Evolutionary conservation across 2,113 vertebrate genomes (phyloP).

Genomic region (Colinus virginianus): DNA sequence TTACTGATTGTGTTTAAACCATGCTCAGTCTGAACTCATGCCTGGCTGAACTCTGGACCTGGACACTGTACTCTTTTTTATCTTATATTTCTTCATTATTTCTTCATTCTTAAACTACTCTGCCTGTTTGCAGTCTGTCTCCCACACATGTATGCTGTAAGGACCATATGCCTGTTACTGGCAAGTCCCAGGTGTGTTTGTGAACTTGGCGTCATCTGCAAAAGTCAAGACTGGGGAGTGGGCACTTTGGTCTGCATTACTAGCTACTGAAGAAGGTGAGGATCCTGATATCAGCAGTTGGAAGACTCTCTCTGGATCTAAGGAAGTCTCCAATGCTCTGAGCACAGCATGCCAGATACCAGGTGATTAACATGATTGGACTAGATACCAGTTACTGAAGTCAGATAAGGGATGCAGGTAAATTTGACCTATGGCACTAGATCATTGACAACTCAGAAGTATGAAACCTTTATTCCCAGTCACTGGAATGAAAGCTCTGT

Average conservation of each 20-base stretch:
- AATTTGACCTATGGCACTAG: too few species aligned
- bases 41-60: neutral
- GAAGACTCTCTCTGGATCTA: neutral
- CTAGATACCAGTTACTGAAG: neutral
- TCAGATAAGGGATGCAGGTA: neutral
- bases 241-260: neutral
- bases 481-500: too few species aligned
- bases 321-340: neutral
- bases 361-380: neutral
- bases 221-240: too few species aligned
- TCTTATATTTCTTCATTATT: neutral
- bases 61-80: neutral
- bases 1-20: neutral
- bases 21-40: neutral
- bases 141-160: neutral
- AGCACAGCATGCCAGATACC: neutral
- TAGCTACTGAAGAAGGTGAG: neutral
- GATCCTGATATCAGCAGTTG: too few species aligned
- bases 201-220: neutral
- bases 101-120: neutral
- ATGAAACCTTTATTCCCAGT: too few species aligned
- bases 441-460: too few species aligned
- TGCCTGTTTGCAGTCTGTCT: neutral
- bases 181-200: neutral
- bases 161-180: neutral